A percentile compares a stretch with the other conserved stretches of the same genome.
phyloP scores from a whole-genome alignment of 2,888 invertebrate genomes.

The Muschampia plurimacula region DNA sequence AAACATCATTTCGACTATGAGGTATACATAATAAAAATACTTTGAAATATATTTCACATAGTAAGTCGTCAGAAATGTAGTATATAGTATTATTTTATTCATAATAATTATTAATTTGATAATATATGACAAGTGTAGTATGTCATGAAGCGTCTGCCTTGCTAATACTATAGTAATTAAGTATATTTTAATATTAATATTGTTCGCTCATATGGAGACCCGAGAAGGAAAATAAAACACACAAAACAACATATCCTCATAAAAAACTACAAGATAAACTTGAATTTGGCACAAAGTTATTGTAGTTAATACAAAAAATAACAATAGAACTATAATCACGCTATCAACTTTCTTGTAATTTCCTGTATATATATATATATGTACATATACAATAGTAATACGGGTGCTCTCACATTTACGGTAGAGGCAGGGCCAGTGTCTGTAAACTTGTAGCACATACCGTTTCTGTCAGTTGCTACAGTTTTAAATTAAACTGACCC shows the following conservation, averaged over 20 bases:
- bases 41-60: constrained; percentile 75
- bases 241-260: constrained; percentile 63
- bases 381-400: too few relatives aligned
- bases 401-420: too few relatives aligned
- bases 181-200: constrained; percentile 52
- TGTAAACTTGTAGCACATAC: too few relatives aligned
- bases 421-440: too few relatives aligned
- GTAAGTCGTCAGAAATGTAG: constrained; percentile 77
- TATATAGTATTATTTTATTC: constrained; percentile 56
- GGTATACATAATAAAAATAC: constrained; percentile 84
- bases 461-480: too few relatives aligned
- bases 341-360: too few relatives aligned
- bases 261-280: too few relatives aligned
- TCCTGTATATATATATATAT: too few relatives aligned
- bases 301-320: too few relatives aligned
- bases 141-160: constrained; percentile 71
- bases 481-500: too few relatives aligned
- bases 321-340: too few relatives aligned
- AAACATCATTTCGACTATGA: constrained; percentile 84
- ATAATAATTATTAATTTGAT: constrained; percentile 58
- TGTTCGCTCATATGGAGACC: constrained; percentile 64
- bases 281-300: too few relatives aligned
- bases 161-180: constrained; percentile 53
- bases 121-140: constrained; percentile 63
- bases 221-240: constrained; percentile 82